These are phyloP conservation scores for Galleria mellonella DNA, from an alignment of 1,140 invertebrate genomes.

Conservation along the genomic window DNA sequence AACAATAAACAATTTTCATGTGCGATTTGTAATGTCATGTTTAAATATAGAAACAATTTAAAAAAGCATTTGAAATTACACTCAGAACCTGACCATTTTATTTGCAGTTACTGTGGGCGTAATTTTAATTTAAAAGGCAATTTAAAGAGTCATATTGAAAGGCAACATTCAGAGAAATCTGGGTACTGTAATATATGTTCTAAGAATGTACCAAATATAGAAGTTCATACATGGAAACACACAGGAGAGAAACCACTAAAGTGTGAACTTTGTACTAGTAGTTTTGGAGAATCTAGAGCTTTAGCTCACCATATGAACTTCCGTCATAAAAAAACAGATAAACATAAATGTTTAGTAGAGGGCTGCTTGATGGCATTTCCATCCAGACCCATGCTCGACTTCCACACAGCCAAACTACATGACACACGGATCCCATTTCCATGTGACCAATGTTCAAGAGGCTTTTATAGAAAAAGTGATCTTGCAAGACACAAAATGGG, in stretches of 20 bases:
- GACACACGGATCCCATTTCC: slow-evolving; percentile 30
- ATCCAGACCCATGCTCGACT: slow-evolving; percentile 41
- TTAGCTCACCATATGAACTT: slow-evolving; percentile 41
- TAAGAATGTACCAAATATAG: slow-evolving; percentile 48
- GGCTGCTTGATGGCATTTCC: slow-evolving; percentile 40
- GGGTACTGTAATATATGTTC: slow-evolving; percentile 47
- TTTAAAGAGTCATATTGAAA: slow-evolving; percentile 50
- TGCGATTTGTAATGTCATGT: slow-evolving; percentile 33
- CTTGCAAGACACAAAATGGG: slow-evolving; percentile 43
- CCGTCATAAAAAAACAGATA: slow-evolving; percentile 46
- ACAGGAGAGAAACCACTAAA: slow-evolving; percentile 79
- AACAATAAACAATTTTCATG: slow-evolving; percentile 46
- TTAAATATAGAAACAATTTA: slow-evolving; percentile 50
- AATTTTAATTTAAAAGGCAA: slow-evolving; percentile 75
- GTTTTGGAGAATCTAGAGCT: slow-evolving; percentile 35
- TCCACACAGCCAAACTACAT: slow-evolving; percentile 41
- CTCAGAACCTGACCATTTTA: slow-evolving; percentile 26
- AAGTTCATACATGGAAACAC: slow-evolving; percentile 77
- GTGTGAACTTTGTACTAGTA: slow-evolving; percentile 73
- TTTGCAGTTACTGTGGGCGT: slow-evolving; percentile 67
- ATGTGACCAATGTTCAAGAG: slow-evolving; percentile 45
- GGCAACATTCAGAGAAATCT: slow-evolving; percentile 49
- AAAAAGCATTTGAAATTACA: slow-evolving; percentile 45
- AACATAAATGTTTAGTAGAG: slow-evolving; percentile 42
- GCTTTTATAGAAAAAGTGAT: slow-evolving; percentile 58